A percentile compares a stretch with the other conserved stretches of the same genome.
phyloP scores from a whole-genome alignment of 2,888 invertebrate species.

The Nyleta sp. region DNA sequence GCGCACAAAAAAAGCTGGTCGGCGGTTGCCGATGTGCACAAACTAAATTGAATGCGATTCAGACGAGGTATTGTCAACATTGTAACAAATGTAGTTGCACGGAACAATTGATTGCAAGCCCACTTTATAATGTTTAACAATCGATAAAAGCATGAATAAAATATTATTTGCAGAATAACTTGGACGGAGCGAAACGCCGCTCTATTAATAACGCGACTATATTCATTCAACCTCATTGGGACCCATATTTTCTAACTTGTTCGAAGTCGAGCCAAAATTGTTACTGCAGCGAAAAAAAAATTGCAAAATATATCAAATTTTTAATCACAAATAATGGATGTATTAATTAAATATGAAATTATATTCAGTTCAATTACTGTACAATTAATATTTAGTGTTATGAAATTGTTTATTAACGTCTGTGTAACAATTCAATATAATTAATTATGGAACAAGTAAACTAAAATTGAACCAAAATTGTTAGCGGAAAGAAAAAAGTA shows the following conservation, averaged over 20 bases:
- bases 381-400: too few relatives aligned
- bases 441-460: too few relatives aligned
- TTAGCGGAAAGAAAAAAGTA: too few relatives aligned
- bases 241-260: background rate
- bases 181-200: background rate
- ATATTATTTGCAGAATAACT: conserved; percentile 35
- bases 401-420: too few relatives aligned
- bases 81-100: conserved; percentile 14
- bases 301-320: background rate
- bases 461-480: too few relatives aligned
- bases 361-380: too few relatives aligned
- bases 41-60: background rate
- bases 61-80: conserved; percentile 13
- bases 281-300: too few relatives aligned
- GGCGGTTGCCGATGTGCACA: background rate
- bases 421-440: too few relatives aligned
- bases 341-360: too few relatives aligned
- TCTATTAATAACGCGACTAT: conserved; percentile 25
- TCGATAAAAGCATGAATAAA: conserved; percentile 40
- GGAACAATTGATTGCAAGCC: conserved; percentile 22
- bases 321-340: too few relatives aligned
- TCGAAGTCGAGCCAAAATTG: too few relatives aligned
- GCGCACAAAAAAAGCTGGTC: background rate
- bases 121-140: conserved; percentile 34
- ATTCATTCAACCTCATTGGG: conserved; percentile 14